A percentile compares a stretch with the other conserved stretches of the same genome.
These are phyloP conservation scores for Drosophila sproati DNA, from an alignment of 1,140 invertebrate species.

Conservation along the genomic window DNA sequence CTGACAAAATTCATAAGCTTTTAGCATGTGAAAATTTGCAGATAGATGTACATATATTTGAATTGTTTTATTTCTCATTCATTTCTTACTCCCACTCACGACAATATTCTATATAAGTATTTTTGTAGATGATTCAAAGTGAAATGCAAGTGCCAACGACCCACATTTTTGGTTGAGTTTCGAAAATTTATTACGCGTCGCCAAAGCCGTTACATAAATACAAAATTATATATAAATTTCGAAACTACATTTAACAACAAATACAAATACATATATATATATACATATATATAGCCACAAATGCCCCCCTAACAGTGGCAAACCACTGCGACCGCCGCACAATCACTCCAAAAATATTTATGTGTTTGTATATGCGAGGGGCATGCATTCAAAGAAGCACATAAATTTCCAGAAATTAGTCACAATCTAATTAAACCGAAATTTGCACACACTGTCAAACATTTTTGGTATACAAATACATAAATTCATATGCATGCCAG, in stretches of 20 bases:
- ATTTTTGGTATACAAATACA: neutral
- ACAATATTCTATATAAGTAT: neutral
- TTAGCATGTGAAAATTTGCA: neutral
- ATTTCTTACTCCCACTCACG: conserved; percentile 4
- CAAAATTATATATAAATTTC: conserved; percentile 50
- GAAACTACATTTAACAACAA: conserved; percentile 48
- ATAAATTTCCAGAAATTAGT: conserved; percentile 16
- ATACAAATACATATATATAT: conserved; percentile 34
- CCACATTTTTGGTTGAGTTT: conserved; percentile 30
- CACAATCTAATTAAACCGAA: neutral
- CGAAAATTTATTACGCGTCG: conserved; percentile 14
- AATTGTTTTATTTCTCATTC: neutral
- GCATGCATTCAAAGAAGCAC: neutral
- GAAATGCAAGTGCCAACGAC: conserved; percentile 53
- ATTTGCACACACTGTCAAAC: conserved; percentile 5
- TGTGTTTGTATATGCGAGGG: conserved; percentile 5
- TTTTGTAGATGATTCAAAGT: conserved; percentile 26
- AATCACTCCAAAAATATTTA: conserved; percentile 35
- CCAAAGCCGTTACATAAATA: conserved; percentile 25
- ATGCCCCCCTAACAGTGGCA: conserved; percentile 22
- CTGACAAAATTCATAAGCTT: neutral
- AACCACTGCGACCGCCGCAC: conserved; percentile 20
- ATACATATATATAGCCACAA: conserved; percentile 10
- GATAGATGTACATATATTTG: neutral
- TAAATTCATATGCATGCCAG: neutral